Base-by-base conservation (phyloP, 2,888 invertebrate genomes). In the Oscheius sp. region DNA sequence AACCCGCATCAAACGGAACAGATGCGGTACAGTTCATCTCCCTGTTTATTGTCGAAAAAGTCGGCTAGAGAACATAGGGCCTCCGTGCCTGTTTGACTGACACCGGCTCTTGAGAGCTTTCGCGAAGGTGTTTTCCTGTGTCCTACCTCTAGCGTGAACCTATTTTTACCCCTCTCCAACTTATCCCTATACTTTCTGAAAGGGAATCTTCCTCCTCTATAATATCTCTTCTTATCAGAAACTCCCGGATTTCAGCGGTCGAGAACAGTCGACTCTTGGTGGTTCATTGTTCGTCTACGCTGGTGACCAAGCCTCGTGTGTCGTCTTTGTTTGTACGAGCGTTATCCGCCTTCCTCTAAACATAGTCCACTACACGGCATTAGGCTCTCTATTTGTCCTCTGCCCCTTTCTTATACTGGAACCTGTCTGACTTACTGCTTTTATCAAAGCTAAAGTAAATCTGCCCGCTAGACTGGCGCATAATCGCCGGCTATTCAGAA, bases 331-430 rank as follows among this genome's bases (percentile, higher is more conserved):
- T 68, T 68, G 68, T 68, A 68, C 68, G 68, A 68, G 68, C 55
- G 68, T 68, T 55, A 68, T 68, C 68, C 70, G 70, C 70, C 58
- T 70, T 58, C 70, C 59, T 70, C 70, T 70, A 70, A 70, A 70
- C 70, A 70, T 48, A 42, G 70, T 70, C 70, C 70, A 70, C 70
- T 70, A 70, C 70, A 70, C 70, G 70, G 70, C 70, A 70, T 70
- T 70, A 70, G 58, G 42, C 70, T 68, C 68, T 70, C 3, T 42
- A 33, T 70, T 70, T 70, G 70, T 70, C 70, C 58, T 59, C 50
- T 57, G 50, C 58, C 59, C 70, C 50, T 50, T n/a, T 59, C 70
- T 48, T 58, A 50, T n/a, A 42, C 68, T 70, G 58, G 70, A 59
- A 59, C 59, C 48, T 55, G 32, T 51, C 48, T 51, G 21, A 21